Percentiles rank a stretch among this genome's conserved stretches.
Conservation (phyloP, 2,888 invertebrate species). For the Tanytarsus gracilentus region DNA sequence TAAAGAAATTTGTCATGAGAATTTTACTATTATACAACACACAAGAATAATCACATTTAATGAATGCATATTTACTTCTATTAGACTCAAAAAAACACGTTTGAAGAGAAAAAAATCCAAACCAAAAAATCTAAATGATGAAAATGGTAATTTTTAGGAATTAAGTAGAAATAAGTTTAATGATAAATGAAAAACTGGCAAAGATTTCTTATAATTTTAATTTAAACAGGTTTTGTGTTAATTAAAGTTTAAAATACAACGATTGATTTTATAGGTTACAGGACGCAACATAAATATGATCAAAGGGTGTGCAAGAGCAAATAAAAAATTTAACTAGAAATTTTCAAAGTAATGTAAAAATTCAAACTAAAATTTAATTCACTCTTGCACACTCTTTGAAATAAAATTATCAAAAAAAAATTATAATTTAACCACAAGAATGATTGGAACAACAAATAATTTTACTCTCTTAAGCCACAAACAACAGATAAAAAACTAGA, state of each 20-base stretch:
- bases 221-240: conserved; percentile 35
- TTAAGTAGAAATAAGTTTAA: conserved; percentile 18
- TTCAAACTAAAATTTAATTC: not conserved
- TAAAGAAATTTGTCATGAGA: not conserved
- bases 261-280: conserved; percentile 36
- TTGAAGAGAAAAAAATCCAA: conserved; percentile 12
- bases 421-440: not conserved
- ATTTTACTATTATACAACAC: conserved; percentile 18
- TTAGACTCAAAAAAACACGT: conserved; percentile 17
- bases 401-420: not conserved
- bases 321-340: not conserved
- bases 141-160: conserved; percentile 1
- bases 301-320: conserved; percentile 29
- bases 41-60: conserved; percentile 22
- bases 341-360: not conserved
- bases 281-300: conserved; percentile 31
- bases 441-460: too few relatives aligned
- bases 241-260: conserved; percentile 33
- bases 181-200: not conserved
- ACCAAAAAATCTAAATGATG: not conserved
- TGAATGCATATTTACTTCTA: conserved; percentile 24
- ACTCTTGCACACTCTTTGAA: not conserved
- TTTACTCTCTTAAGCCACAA: too few relatives aligned
- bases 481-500: not conserved
- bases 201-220: not conserved